Conservation (phyloP, 2,888 invertebrate species). For the Tetheella fluctuosa region DNA sequence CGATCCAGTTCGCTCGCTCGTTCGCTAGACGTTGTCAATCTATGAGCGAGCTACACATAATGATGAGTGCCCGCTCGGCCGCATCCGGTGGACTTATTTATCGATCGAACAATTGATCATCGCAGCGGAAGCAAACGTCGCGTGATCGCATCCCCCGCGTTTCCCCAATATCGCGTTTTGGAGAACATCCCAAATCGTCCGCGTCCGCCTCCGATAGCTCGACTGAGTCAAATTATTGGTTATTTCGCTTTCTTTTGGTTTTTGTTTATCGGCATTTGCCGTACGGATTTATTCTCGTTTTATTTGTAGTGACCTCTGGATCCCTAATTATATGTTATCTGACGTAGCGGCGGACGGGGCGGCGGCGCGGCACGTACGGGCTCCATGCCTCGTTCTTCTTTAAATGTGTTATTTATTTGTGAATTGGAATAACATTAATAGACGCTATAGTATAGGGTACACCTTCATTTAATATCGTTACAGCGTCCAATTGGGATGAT, state of each 20-base stretch:
- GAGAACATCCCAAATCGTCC: constrained; percentile 62
- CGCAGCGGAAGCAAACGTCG: constrained; percentile 57
- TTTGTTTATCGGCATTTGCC: constrained; percentile 66
- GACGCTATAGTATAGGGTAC: constrained; percentile 64
- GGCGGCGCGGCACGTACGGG: constrained; percentile 66
- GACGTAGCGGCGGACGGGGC: constrained; percentile 44
- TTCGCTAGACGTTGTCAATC: constrained; percentile 50
- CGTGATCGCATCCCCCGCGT: constrained; percentile 64
- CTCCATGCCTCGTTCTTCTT: constrained; percentile 63
- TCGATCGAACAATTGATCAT: constrained; percentile 56
- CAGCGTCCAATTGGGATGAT: constrained; percentile 73
- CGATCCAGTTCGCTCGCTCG: constrained; percentile 37
- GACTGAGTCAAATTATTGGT: constrained; percentile 70
- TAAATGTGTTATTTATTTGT: constrained; percentile 82
- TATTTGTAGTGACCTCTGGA: constrained; percentile 81
- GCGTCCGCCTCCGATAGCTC: constrained; percentile 70
- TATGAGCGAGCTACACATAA: constrained; percentile 40
- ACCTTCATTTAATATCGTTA: constrained; percentile 82
- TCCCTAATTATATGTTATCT: constrained; percentile 75
- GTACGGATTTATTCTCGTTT: constrained; percentile 66
- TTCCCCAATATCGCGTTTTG: constrained; percentile 68
- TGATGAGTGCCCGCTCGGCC: constrained; percentile 46
- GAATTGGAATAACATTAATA: constrained; percentile 81
- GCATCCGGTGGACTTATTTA: constrained; percentile 56
- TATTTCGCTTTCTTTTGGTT: constrained; percentile 80